phyloP scores from a whole-genome alignment of 2,888 invertebrate species.

The Apantesis nais region DNA sequence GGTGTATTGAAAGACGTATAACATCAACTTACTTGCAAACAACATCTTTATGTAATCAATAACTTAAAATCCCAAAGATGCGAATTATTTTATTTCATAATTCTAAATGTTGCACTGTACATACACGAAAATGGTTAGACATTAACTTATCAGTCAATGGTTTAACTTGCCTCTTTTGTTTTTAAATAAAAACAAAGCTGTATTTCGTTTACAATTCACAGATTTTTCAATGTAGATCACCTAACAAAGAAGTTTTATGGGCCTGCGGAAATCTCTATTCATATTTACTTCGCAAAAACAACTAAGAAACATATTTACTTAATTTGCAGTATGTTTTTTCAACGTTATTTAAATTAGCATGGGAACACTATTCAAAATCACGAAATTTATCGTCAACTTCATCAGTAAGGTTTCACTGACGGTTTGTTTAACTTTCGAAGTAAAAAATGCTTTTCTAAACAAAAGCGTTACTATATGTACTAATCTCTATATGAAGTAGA shows the following conservation, averaged over 20 bases:
- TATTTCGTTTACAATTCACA: not conserved
- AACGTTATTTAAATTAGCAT: not conserved
- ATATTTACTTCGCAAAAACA: not conserved
- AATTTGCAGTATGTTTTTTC: not conserved
- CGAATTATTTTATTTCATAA: not conserved
- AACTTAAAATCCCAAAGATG: not conserved
- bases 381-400: not conserved
- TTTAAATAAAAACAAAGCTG: not conserved
- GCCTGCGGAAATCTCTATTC: not conserved
- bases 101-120: not conserved
- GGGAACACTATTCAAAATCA: conserved; percentile 1
- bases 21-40: not conserved
- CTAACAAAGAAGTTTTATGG: not conserved
- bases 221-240: not conserved
- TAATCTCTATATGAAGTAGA: too few relatives aligned
- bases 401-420: not conserved
- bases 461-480: not conserved
- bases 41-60: not conserved
- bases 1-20: not conserved
- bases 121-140: not conserved
- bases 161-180: not conserved
- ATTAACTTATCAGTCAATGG: not conserved
- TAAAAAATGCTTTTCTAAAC: not conserved
- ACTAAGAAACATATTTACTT: not conserved
- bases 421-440: not conserved